A percentile compares a stretch with the other conserved stretches of the same genome.
phyloP scores from a whole-genome alignment of 2,113 vertebrate genomes.

The Alaudala cheleensis region DNA sequence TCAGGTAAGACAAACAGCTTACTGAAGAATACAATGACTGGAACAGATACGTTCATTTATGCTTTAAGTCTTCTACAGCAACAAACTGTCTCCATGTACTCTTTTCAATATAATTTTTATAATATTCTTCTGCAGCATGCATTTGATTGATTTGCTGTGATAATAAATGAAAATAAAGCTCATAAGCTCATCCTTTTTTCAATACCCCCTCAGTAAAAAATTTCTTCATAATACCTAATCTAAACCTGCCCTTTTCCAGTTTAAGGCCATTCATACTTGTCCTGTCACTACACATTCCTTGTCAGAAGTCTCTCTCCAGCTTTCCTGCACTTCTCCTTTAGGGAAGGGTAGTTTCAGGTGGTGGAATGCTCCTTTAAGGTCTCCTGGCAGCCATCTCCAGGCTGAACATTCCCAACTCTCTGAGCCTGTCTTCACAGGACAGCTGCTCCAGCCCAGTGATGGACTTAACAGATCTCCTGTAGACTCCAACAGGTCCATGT shows the following conservation, averaged over 20 bases:
- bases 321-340: background rate
- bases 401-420: background rate
- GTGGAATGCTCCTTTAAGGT: background rate
- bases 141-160: background rate
- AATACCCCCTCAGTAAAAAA: background rate
- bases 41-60: background rate
- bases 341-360: no score
- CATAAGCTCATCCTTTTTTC: background rate
- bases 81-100: background rate
- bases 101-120: background rate
- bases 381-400: background rate
- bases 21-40: background rate
- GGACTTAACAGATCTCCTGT: accelerated
- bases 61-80: background rate
- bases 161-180: background rate
- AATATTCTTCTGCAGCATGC: background rate
- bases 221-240: background rate
- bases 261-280: background rate
- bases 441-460: no score
- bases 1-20: background rate
- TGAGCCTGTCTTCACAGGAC: background rate
- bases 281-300: accelerated
- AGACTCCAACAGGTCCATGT: accelerated
- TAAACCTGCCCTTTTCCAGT: background rate
- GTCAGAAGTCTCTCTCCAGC: background rate